Evolutionary conservation across 1,140 invertebrate genomes (phyloP).

Genomic region (Aporrectodea caliginosa): DNA sequence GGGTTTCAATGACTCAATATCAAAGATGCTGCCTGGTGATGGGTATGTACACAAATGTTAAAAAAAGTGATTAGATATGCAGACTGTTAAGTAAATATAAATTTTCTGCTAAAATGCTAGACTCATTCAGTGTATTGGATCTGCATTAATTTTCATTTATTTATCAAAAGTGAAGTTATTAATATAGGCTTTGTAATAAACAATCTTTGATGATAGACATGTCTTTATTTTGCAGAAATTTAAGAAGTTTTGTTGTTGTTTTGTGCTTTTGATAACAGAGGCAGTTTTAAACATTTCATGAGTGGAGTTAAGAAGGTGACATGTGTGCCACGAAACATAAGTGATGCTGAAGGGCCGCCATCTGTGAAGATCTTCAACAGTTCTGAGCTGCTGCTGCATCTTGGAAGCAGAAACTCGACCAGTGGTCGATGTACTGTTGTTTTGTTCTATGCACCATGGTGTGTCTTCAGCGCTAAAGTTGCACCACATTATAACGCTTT

Average conservation of each 20-base stretch:
- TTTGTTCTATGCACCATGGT: constrained; percentile 83
- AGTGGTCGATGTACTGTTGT: constrained; percentile 69
- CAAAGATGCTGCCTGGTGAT: background rate
- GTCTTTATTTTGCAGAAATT: background rate
- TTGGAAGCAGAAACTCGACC: constrained; percentile 57
- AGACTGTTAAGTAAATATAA: background rate
- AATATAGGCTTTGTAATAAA: background rate
- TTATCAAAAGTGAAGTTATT: background rate
- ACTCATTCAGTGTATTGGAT: background rate
- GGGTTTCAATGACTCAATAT: background rate
- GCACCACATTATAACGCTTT: constrained; percentile 87
- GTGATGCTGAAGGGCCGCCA: background rate
- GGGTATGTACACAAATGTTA: background rate
- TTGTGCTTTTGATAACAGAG: background rate
- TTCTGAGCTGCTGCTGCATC: constrained; percentile 58
- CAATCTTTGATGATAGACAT: background rate
- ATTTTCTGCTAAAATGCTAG: background rate
- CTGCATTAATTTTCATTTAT: background rate
- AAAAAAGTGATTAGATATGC: background rate
- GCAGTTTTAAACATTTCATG: background rate
- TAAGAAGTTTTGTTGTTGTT: background rate
- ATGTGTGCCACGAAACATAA: background rate
- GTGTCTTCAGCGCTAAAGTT: constrained; percentile 81
- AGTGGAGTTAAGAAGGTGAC: background rate
- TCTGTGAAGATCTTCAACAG: constrained; percentile 43